Percentiles rank a stretch among this genome's conserved stretches.
These are phyloP conservation scores for Ciona savignyi DNA, from an alignment of 23 tunicate species.

Conservation along the genomic window DNA sequence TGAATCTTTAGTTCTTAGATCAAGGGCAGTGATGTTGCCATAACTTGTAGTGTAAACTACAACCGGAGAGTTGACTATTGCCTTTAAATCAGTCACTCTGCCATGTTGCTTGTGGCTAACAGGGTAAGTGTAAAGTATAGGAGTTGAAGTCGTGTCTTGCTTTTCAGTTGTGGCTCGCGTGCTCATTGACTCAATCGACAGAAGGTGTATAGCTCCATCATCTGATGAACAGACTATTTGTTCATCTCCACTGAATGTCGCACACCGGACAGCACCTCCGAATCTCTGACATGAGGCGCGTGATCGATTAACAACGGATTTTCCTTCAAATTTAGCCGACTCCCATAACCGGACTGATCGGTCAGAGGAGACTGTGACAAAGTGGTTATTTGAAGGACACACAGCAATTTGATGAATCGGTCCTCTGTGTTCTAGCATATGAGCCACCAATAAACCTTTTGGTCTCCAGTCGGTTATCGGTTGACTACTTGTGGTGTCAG, in stretches of 20 bases:
- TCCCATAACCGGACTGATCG: constrained; percentile 65
- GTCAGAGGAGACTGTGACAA: constrained; percentile 90
- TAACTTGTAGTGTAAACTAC: constrained; percentile 46
- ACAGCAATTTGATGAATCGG: constrained; percentile 63
- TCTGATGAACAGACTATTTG: constrained; percentile 50
- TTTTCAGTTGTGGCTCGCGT: constrained; percentile 29
- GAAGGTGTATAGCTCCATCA: constrained; percentile 38
- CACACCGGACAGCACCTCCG: constrained; percentile 31
- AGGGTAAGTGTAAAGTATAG: constrained; percentile 13
- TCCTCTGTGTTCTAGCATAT: constrained; percentile 81
- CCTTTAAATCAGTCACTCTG: constrained; percentile 41
- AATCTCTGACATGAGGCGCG: constrained; percentile 30
- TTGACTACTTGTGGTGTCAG: constrained; percentile 19
- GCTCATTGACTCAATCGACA: constrained; percentile 40
- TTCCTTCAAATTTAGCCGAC: constrained; percentile 37
- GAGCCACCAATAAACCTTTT: constrained; percentile 64
- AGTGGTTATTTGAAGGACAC: constrained; percentile 39
- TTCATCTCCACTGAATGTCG: constrained; percentile 60
- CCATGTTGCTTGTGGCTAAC: constrained; percentile 27
- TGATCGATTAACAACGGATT: constrained; percentile 74
- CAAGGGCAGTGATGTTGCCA: constrained; percentile 59
- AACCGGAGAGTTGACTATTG: constrained; percentile 32
- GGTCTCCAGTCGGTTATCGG: constrained; percentile 62
- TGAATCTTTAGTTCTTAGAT: constrained; percentile 26
- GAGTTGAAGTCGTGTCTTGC: constrained; percentile 22